Base-by-base conservation (phyloP, 2,797 vertebrate species). In the Eremophila alpestris region DNA sequence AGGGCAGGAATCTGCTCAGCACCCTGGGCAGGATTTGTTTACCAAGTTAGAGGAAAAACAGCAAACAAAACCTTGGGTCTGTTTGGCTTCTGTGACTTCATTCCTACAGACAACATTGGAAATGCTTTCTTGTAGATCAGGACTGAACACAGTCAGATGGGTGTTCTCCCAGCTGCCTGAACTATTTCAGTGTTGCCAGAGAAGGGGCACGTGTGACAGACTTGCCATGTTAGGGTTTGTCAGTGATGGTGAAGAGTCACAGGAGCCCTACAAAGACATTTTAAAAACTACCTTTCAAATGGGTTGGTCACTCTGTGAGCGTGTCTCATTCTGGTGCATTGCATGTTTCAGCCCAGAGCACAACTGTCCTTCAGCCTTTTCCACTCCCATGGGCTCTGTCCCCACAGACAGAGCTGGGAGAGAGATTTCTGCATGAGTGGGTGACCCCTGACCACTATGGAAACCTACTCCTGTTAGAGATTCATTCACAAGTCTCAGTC, bases 301-400 rank as follows among this genome's bases (percentile, higher is more conserved):
- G 7, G 5, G 7, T 11, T 65, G 41, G 30, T 20, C 24, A 1
- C 20, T 55, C 0, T 38, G 0, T 30, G 60, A 51, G 21, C 0
- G 0, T 34, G 10, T 27, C 32, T 18, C 1, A 11, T 30, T 58
- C 8, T 30, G 19, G 56, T 6, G 5, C 17, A 3, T 2, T 38
- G 15, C 5, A 1, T 6, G 6, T 81, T 73, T 23, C 40, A 56
- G 69, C 64, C 48, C 16, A 30, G 48, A 63, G 56, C 59, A n/a
- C 6, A 2, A 23, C 5, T 34, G 16, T 22, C 76, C 29, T 34
- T 54, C 36, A 67, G 71, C 55, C 16, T 32, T 24, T 27, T 8
- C 62, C 3, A 5, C 26, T 22, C 27, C 65, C 7, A 0, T 0
- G 9, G 26, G 29, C 2, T 82, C 63, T 76, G 78, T 29, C 22